Base-by-base conservation (phyloP, 2,797 vertebrate genomes). In the Chiroxiphia lanceolata region DNA sequence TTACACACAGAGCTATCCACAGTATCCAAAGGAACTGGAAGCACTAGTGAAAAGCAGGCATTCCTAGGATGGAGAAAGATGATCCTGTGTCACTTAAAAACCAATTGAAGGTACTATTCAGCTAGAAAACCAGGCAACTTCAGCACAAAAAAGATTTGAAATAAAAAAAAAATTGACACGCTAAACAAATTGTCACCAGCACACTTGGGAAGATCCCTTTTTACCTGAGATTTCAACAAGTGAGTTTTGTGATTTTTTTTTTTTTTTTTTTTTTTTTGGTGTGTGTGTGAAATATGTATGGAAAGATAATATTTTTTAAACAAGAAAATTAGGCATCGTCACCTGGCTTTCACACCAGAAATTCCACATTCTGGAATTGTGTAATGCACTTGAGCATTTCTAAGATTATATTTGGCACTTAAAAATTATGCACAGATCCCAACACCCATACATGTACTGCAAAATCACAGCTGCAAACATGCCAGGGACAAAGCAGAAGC, bases 311-410 rank as follows among this genome's bases (percentile, higher is more conserved):
- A 22, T 36, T 91, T 93, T 88, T 83, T 38, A 57, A 84, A 85
- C 10, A 56, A 38, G 33, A 69, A 78, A 83, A 85, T 68, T 87
- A 90, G 64, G 87, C 77, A 38, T 5, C 3, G 20, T 94, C 80
- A 90, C 83, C 85, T 93, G 93, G 21, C 61, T 91, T 95, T 93
- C 89, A 77, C 94, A 93, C 61, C 87, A 83, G 87, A 69, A 78
- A 60, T 60, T 40, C 59, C 59, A 51, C 75, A 29, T 60, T 83
- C 84, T 84, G 80, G n/a, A 91, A 79, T 2, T 34, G 34, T 89
- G 61, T 50, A 89, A 83, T 5, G 15, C 68, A 33, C 65, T 74
- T n/a, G 33, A 81, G 53, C 57, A 33, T 76, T 57, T 40, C 68
- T 65, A 79, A 87, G 68, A 36, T 87, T 83, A 40, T 38, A 86